Conservation (phyloP, 2,797 vertebrate genomes). For the Poliocrania exsul region DNA sequence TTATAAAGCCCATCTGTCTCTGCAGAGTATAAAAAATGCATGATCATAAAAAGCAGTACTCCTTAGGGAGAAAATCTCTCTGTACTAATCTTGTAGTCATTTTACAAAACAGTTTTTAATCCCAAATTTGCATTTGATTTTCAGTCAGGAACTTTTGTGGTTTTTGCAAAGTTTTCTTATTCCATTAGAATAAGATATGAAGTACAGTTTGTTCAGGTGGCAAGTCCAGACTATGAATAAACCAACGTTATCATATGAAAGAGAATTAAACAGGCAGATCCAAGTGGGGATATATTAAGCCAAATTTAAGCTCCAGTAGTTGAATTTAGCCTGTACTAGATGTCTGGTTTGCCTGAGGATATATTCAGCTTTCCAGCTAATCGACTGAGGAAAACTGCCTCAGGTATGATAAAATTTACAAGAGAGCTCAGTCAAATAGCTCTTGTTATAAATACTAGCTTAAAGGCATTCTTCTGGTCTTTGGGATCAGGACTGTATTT, state of each 20-base stretch:
- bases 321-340: constrained; percentile 87
- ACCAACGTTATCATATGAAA: constrained; percentile 84
- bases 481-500: constrained; percentile 85
- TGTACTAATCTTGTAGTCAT: constrained; percentile 13
- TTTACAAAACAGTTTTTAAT: constrained; percentile 53
- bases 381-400: constrained; percentile 86
- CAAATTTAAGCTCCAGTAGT: constrained; percentile 87
- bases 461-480: constrained; percentile 86
- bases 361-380: constrained; percentile 82
- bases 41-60: constrained; percentile 41
- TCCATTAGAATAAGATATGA: constrained; percentile 83
- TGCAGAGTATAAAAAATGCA: constrained; percentile 20
- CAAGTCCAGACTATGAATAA: constrained; percentile 79
- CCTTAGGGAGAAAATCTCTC: constrained; percentile 28
- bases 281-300: constrained; percentile 95
- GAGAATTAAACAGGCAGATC: constrained; percentile 87
- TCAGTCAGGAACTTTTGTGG: constrained; percentile 62
- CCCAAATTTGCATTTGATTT: constrained; percentile 59
- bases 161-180: constrained; percentile 68
- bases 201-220: constrained; percentile 84
- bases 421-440: constrained; percentile 80
- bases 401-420: constrained; percentile 98
- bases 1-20: constrained; percentile 62
- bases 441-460: constrained; percentile 92
- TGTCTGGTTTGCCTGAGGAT: constrained; percentile 89